Evolutionary conservation across 2,888 invertebrate species (phyloP).

Genomic region (Arctia plantaginis): DNA sequence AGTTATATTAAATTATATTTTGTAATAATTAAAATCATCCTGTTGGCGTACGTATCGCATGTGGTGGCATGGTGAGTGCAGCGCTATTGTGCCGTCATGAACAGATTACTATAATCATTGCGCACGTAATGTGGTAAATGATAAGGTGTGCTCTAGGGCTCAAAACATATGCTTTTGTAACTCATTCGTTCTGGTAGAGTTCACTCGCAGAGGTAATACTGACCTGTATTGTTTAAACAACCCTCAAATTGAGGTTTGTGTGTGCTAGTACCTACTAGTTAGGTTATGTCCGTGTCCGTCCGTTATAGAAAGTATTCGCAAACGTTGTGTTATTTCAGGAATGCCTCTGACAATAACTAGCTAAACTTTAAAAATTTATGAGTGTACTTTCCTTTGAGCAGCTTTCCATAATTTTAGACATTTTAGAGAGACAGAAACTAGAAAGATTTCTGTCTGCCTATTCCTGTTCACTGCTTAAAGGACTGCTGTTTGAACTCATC

Average conservation of each 20-base stretch:
- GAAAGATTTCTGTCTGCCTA: background rate
- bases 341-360: background rate
- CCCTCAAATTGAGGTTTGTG: constrained; percentile 53
- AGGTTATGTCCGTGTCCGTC: background rate
- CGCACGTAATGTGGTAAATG: constrained; percentile 85
- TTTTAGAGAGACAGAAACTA: too few relatives aligned
- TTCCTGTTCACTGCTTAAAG: too few relatives aligned
- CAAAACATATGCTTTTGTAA: constrained; percentile 85
- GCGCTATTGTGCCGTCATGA: constrained; percentile 80
- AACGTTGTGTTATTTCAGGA: background rate
- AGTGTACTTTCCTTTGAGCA: background rate
- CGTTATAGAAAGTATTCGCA: too few relatives aligned
- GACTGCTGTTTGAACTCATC: too few relatives aligned
- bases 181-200: constrained; percentile 80
- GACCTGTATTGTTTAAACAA: constrained; percentile 58
- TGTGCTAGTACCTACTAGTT: constrained; percentile 4
- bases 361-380: background rate
- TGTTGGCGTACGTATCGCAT: constrained; percentile 64
- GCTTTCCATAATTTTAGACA: too few relatives aligned
- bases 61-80: constrained; percentile 75
- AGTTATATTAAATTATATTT: background rate
- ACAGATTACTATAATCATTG: constrained; percentile 86
- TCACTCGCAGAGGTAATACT: constrained; percentile 42
- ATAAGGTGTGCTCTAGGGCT: constrained; percentile 82
- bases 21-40: constrained; percentile 56